These are phyloP conservation scores for Selene dorsalis DNA, from an alignment of 2,797 vertebrate species.

Conservation along the genomic window DNA sequence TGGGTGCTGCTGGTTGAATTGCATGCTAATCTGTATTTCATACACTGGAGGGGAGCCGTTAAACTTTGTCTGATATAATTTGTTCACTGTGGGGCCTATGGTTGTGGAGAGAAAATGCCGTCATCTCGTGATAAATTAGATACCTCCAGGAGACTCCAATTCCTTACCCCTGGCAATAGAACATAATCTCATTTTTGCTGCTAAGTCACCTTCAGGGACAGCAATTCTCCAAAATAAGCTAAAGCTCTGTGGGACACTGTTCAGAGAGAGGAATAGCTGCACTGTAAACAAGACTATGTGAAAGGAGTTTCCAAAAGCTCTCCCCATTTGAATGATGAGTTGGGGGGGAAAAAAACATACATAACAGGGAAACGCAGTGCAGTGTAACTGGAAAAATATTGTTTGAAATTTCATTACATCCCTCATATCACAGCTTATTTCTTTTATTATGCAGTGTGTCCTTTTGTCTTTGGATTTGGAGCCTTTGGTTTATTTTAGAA, in stretches of 20 bases:
- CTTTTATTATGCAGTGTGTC: slow-evolving; percentile 4
- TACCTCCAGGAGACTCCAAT: slow-evolving; percentile 81
- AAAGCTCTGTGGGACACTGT: slow-evolving; percentile 75
- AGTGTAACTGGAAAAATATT: slow-evolving; percentile 24
- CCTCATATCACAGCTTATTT: slow-evolving; percentile 10
- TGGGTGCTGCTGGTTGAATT: slow-evolving; percentile 57
- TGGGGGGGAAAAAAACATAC: slow-evolving; percentile 32
- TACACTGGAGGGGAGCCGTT: slow-evolving; percentile 74
- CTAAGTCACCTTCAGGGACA: slow-evolving; percentile 86
- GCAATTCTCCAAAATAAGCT: slow-evolving; percentile 80
- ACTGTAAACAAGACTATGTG: slow-evolving; percentile 74
- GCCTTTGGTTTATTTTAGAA: slow-evolving; percentile 25
- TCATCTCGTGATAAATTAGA: slow-evolving; percentile 85
- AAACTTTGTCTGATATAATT: slow-evolving; percentile 82
- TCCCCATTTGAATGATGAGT: slow-evolving; percentile 73
- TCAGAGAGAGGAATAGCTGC: slow-evolving; percentile 68
- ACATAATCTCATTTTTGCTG: slow-evolving; percentile 85
- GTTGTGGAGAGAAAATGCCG: slow-evolving; percentile 58
- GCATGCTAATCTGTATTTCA: slow-evolving; percentile 79
- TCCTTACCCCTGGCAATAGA: slow-evolving; percentile 83
- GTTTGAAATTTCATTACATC: slow-evolving; percentile 35
- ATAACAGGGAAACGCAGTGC: slow-evolving; percentile 12
- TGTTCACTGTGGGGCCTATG: slow-evolving; percentile 71
- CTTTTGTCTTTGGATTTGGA: slow-evolving; percentile 45
- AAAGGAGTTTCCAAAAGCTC: slow-evolving; percentile 60